Percentiles rank a stretch among this genome's conserved stretches.
Evolutionary conservation across 2,888 invertebrate species (phyloP).

Genomic region (Clepsis dumicolana): DNA sequence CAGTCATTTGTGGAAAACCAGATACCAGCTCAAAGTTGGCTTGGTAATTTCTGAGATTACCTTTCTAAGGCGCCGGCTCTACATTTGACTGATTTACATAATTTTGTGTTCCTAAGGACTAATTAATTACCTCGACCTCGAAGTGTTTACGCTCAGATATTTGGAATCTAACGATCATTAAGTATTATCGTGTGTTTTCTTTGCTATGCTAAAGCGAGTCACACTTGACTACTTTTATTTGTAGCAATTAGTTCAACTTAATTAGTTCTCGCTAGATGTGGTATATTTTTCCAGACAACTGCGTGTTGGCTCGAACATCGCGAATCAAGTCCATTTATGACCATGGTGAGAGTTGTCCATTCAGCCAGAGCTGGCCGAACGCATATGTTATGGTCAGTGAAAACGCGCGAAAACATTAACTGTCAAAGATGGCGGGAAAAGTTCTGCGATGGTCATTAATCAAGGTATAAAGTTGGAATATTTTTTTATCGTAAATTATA

Average conservation of each 20-base stretch:
- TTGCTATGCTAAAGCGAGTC: constrained; percentile 10
- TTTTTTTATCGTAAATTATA: too few species aligned
- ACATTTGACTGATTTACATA: constrained; percentile 10
- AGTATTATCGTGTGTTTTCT: background rate
- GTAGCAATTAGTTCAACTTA: constrained; percentile 32
- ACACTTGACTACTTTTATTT: constrained; percentile 22
- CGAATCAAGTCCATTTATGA: constrained; percentile 45
- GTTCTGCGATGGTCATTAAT: constrained; percentile 39
- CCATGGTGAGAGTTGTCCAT: constrained; percentile 52
- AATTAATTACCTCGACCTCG: background rate
- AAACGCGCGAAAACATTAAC: constrained; percentile 60
- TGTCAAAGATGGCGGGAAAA: constrained; percentile 43
- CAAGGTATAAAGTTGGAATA: too few species aligned
- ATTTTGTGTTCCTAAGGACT: background rate
- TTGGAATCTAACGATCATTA: constrained; percentile 19
- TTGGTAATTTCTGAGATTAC: constrained; percentile 7
- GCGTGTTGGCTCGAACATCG: constrained; percentile 32
- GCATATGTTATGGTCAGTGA: constrained; percentile 59
- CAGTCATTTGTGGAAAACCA: constrained; percentile 10
- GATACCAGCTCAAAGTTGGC: constrained; percentile 5
- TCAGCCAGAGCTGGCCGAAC: constrained; percentile 34
- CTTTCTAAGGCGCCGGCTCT: constrained; percentile 7
- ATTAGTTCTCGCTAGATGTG: constrained; percentile 15
- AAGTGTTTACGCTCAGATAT: background rate
- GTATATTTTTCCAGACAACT: constrained; percentile 23